Evolutionary conservation across 1,140 invertebrate species (phyloP).

Genomic region (Papilio polyxenes): DNA sequence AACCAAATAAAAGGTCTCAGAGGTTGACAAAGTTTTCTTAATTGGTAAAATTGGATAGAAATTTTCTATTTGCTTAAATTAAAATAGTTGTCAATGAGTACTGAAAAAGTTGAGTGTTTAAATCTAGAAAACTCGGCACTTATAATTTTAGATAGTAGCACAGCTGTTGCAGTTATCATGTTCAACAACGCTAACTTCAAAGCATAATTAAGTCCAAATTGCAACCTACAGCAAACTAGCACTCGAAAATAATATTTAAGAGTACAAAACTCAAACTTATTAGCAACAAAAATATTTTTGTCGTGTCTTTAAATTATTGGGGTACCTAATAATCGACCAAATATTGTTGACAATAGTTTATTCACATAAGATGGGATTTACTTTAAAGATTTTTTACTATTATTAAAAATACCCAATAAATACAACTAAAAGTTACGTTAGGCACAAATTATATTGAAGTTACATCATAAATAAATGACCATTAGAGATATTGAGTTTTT

Average conservation of each 20-base stretch:
- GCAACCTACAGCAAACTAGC: constrained; percentile 9
- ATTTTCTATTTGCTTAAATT: neutral
- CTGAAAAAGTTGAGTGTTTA: neutral
- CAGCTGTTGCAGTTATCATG: constrained; percentile 3
- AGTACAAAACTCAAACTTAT: constrained; percentile 4
- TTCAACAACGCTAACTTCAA: constrained; percentile 25
- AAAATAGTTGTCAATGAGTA: neutral
- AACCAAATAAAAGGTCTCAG: too few relatives aligned
- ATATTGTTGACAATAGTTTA: too few relatives aligned
- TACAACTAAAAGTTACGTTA: neutral
- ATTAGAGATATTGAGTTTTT: neutral
- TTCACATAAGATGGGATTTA: too few relatives aligned
- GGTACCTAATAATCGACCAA: too few relatives aligned
- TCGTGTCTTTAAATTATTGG: too few relatives aligned
- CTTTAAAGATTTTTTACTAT: neutral
- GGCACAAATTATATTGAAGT: neutral
- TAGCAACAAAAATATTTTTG: neutral
- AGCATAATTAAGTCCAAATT: constrained; percentile 19
- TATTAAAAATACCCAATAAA: neutral
- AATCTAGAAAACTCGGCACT: constrained; percentile 3
- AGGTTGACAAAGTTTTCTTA: too few relatives aligned
- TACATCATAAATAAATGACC: neutral
- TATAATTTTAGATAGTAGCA: constrained; percentile 15
- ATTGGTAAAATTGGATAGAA: neutral
- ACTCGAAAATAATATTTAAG: constrained; percentile 1